phyloP scores from a whole-genome alignment of 2,888 invertebrate species.

The Cataglyphis altisquamis region DNA sequence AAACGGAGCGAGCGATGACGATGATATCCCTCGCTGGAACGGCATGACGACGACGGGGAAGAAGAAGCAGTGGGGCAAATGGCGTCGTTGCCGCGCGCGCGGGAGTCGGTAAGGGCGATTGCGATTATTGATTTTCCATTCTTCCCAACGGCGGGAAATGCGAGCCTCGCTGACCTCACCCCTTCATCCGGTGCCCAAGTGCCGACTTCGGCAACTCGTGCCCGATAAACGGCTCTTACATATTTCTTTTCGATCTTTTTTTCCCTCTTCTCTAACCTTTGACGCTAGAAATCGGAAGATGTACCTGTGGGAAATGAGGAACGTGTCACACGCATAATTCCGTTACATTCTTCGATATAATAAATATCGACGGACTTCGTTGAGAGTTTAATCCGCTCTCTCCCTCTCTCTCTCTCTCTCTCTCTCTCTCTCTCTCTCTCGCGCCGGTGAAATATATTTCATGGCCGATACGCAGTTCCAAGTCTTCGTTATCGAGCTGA shows the following conservation, averaged over 20 bases:
- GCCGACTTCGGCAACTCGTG: background rate
- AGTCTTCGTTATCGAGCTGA: background rate
- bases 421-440: background rate
- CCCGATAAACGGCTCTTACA: background rate
- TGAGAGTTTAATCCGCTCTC: background rate
- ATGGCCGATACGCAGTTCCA: background rate
- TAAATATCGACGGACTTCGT: background rate
- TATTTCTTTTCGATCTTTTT: background rate
- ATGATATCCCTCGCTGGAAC: background rate
- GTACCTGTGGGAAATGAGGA: background rate
- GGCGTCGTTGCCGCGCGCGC: constrained; percentile 65
- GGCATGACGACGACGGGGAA: background rate
- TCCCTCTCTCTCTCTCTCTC: background rate
- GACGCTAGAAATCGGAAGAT: background rate
- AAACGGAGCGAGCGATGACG: background rate
- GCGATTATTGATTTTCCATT: constrained; percentile 81
- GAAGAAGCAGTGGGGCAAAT: constrained; percentile 40
- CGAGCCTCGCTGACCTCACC: constrained; percentile 45
- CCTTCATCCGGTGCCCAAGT: background rate
- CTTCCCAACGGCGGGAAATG: constrained; percentile 79
- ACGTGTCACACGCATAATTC: background rate
- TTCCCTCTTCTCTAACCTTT: background rate
- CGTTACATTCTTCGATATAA: background rate
- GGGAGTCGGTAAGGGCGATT: constrained; percentile 81
- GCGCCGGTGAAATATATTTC: background rate